Base-by-base conservation (phyloP, 1,140 invertebrate genomes). In the Akabosia matsudoensis region DNA sequence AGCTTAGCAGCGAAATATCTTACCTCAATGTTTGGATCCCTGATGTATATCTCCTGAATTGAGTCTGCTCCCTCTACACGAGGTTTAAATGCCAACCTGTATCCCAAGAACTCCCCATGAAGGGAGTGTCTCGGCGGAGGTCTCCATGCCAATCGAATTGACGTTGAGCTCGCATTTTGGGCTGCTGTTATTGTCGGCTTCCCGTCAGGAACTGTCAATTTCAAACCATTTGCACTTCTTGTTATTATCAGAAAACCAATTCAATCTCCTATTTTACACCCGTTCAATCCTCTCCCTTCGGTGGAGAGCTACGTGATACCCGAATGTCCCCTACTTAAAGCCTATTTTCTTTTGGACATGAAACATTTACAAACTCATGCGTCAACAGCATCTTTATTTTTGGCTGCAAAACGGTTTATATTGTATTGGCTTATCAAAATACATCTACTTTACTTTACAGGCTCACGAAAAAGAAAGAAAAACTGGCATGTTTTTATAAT, bases 41-140 rank as follows among this genome's bases (percentile, higher is more conserved):
- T 85, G 82, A 91, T 89, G 84, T 90, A 90, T 84, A 90, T 89
- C 84, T 90, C 89, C 82, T 90, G 89, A 82, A 88, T 87, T 74
- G 87, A 86, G 70, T 88, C 87, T 26, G 85, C 83, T 77, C 85
- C 85, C 80, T 86, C 86, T 82, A 90, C 89, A 76, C 89, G 86
- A 72, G 88, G 90, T 74, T 88, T 85, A 85, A 90, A 91, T 52
- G 90, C 88, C 73, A 92, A 89, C 77, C 89, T 86, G 84, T 92
- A 92, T 74, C 91, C 91, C 13, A 92, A 85, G 84, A 92, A 92
- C 84, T 92, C 91, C n/a, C 91, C 91, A 82, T 92, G 88, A 82
- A 92, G 90, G 70, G 90, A 90, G 81, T 89, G 88, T 45, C 85
- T 85, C 37, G 87, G 87, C 76, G 91, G 91, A 70, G 91, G 87